These are phyloP conservation scores for Philopotamus ludificatus DNA, from an alignment of 1,140 invertebrate species.

Conservation along the genomic window DNA sequence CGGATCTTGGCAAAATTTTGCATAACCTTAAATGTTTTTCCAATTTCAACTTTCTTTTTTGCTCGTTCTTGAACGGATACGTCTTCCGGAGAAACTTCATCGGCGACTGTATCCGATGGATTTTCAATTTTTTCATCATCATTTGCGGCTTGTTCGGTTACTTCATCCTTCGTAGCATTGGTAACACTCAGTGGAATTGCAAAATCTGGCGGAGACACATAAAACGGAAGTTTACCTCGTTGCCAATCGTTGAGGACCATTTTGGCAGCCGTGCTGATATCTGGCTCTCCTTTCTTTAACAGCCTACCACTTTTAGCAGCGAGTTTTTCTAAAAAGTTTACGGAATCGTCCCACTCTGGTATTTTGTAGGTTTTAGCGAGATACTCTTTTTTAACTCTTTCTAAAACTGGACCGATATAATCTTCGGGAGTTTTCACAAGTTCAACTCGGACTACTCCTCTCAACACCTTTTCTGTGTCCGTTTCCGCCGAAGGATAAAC, in stretches of 20 bases:
- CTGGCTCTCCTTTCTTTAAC: slow-evolving; percentile 94
- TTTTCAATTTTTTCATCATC: slow-evolving; percentile 24
- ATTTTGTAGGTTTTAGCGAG: slow-evolving; percentile 91
- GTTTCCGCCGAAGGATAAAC: slow-evolving; percentile 93
- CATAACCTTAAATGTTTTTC: slow-evolving; percentile 57
- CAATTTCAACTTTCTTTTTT: slow-evolving; percentile 42
- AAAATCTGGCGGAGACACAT: slow-evolving; percentile 80
- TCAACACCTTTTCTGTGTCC: slow-evolving; percentile 95
- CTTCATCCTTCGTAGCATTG: slow-evolving; percentile 33
- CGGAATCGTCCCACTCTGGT: slow-evolving; percentile 71
- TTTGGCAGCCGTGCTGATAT: slow-evolving; percentile 82
- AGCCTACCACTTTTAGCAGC: slow-evolving; percentile 85
- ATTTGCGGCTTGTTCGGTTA: slow-evolving; percentile 17
- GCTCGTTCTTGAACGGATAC: slow-evolving; percentile 17
- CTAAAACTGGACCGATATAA: slow-evolving; percentile 84
- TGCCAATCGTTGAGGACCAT: slow-evolving; percentile 99
- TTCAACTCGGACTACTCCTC: slow-evolving; percentile 94
- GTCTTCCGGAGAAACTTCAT: slow-evolving; percentile 35
- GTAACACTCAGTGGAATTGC: slow-evolving; percentile 58
- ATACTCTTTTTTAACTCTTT: slow-evolving; percentile 88
- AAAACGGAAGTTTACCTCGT: slow-evolving; percentile 94
- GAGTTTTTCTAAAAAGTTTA: slow-evolving; percentile 92
- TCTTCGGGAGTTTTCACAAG: slow-evolving; percentile 92
- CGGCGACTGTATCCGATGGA: slow-evolving; percentile 32
- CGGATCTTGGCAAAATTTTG: slow-evolving; percentile 83